Evolutionary conservation across 2,797 vertebrate genomes (phyloP), one percentile per base, ranked within the genome.

Genomic region (Aeoliscus strigatus): DNA sequence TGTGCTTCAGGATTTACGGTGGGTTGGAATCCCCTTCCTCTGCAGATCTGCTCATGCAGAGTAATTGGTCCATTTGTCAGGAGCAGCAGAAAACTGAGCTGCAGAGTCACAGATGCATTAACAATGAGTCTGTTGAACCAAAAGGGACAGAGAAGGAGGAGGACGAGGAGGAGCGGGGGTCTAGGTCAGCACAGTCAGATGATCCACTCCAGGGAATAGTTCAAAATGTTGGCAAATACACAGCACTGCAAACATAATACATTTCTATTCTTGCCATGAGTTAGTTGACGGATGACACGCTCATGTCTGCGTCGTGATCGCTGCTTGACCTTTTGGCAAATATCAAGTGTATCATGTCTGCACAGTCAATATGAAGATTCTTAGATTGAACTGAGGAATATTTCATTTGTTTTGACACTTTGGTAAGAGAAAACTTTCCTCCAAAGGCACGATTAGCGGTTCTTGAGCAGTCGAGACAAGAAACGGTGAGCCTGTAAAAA

Each of bases 11-110:
- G 79, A 86, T 83, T 86, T 68, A 82, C 58, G 51, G 54, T 7
- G 39, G 52, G 5, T 56, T n/a, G 73, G 82, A 82, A 79, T 79
- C 72, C 77, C 77, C 71, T 77, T 74, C 70, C 75, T 75, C 73
- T 68, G 75, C 74, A 79, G 62, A 80, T 73, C 77, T 69, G 52
- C 62, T 79, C 70, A 77, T 66, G 67, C 73, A 43, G 51, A 32
- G 57, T 80, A 83, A 87, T 69, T 72, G 81, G 66, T 65, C 81
- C 70, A 82, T 87, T 85, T 81, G 60, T 82, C 75, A 80, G 45
- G 58, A 41, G 51, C 67, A 48, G 46, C 54, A 29, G 56, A 58
- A 66, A 67, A 56, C 38, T 2, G 18, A 68, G 49, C 50, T 40
- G 31, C 55, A 42, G 48, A 75, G 60, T 69, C 68, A 57, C 57